Conservation (phyloP, 1,140 invertebrate species). For the Cotesia chilonis region DNA sequence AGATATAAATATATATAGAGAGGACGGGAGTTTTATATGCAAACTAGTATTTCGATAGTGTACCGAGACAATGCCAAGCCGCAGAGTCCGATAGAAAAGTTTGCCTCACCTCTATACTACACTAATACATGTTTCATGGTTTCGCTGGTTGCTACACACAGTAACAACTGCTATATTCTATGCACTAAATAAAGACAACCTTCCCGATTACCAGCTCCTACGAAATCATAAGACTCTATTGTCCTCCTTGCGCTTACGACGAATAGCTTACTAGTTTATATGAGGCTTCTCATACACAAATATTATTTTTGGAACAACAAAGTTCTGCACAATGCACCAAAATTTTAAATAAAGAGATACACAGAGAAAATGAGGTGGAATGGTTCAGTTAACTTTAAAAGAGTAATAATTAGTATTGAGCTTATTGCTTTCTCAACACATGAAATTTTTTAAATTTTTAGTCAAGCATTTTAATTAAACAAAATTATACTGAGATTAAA, state of each 20-base stretch:
- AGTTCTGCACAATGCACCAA: neutral
- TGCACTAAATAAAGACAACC: neutral
- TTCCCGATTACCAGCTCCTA: too few species aligned
- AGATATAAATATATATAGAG: conserved; percentile 37
- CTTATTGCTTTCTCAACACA: too few species aligned
- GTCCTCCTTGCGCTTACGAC: too few species aligned
- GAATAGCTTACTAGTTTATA: neutral
- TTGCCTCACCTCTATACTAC: conserved; percentile 30
- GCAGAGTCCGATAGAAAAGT: conserved; percentile 42
- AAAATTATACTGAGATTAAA: too few species aligned
- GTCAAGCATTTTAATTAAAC: too few species aligned
- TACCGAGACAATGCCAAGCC: conserved; percentile 36
- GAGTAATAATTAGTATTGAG: too few species aligned
- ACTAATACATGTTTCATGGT: neutral
- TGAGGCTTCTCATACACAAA: neutral
- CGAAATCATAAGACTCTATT: too few species aligned
- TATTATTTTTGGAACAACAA: neutral
- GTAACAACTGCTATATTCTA: neutral
- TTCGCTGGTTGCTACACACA: too few species aligned
- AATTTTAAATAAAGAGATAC: too few species aligned
- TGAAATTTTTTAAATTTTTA: too few species aligned
- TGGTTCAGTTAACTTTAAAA: too few species aligned
- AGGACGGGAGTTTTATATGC: conserved; percentile 38
- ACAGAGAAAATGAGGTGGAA: too few species aligned
- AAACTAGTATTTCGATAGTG: conserved; percentile 47